Evolutionary conservation across 2,888 invertebrate species (phyloP).

Genomic region (Mesoligia furuncula): DNA sequence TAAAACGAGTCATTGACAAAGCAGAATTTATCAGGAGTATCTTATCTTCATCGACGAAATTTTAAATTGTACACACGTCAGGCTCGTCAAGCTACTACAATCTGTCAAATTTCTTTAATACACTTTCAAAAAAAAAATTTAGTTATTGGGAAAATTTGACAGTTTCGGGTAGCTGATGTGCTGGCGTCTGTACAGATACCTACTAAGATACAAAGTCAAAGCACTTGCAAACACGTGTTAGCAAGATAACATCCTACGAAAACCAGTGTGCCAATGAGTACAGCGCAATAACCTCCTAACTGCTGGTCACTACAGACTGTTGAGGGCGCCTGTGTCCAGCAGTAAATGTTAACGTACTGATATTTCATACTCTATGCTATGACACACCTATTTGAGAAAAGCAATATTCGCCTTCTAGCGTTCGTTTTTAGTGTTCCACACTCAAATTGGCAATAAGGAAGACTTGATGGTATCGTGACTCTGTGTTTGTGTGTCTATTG

Average conservation of each 20-base stretch:
- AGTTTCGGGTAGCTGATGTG: too few species aligned
- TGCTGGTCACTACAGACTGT: conserved; percentile 5
- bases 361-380: conserved; percentile 27
- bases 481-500: not conserved
- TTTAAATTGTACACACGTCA: not conserved
- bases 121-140: too few species aligned
- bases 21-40: not conserved
- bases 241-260: not conserved
- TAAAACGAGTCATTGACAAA: not conserved
- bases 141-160: too few species aligned
- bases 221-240: conserved; percentile 7
- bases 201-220: too few species aligned
- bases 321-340: not conserved
- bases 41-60: too few species aligned
- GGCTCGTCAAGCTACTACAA: too few species aligned
- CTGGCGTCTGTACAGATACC: too few species aligned
- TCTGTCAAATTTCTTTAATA: too few species aligned
- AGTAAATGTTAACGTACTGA: conserved; percentile 38
- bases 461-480: not conserved
- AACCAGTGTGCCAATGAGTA: conserved; percentile 9
- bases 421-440: not conserved
- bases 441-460: conserved; percentile 7
- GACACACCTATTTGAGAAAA: not conserved
- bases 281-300: conserved; percentile 19
- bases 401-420: conserved; percentile 29